Percentiles rank a stretch among this genome's conserved stretches.
Conservation (phyloP, 2,888 invertebrate genomes). For the Elysia crispata region DNA sequence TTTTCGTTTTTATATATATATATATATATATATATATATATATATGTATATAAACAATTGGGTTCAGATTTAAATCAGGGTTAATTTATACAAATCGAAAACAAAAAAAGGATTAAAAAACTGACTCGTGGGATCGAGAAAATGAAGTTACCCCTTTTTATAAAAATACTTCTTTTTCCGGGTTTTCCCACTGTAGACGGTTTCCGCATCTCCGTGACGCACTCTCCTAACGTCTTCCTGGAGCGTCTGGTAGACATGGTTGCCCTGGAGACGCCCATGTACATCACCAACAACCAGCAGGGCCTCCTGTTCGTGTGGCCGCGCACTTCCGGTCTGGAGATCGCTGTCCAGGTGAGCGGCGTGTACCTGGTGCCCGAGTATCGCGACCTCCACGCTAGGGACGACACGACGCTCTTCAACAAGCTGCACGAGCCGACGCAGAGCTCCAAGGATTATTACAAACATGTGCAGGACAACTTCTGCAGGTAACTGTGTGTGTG, state of each 20-base stretch:
- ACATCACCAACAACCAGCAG: slow-evolving; percentile 70
- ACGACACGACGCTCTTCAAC: slow-evolving; percentile 68
- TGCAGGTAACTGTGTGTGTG: slow-evolving; percentile 67
- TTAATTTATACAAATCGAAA: too few relatives aligned
- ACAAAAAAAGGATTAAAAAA: not conserved
- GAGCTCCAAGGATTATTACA: slow-evolving; percentile 62
- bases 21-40: too few relatives aligned
- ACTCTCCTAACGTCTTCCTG: slow-evolving; percentile 72
- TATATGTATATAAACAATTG: too few relatives aligned
- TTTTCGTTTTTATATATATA: too few relatives aligned
- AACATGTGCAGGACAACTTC: slow-evolving; percentile 59
- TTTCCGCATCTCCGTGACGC: slow-evolving; percentile 44
- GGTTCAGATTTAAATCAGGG: too few relatives aligned
- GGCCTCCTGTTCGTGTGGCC: slow-evolving; percentile 69
- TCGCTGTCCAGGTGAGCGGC: slow-evolving; percentile 70
- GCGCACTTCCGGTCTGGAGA: slow-evolving; percentile 71
- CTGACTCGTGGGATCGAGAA: not conserved
- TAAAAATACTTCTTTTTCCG: not conserved
- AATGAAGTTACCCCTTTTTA: too few relatives aligned
- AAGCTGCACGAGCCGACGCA: slow-evolving; percentile 60
- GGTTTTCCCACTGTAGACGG: slow-evolving; percentile 50
- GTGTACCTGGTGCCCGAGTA: slow-evolving; percentile 74
- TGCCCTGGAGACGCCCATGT: slow-evolving; percentile 67
- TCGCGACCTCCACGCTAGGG: slow-evolving; percentile 69
- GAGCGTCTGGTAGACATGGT: slow-evolving; percentile 68